Conservation (phyloP, 2,888 invertebrate genomes). For the Octodonta nipae region DNA sequence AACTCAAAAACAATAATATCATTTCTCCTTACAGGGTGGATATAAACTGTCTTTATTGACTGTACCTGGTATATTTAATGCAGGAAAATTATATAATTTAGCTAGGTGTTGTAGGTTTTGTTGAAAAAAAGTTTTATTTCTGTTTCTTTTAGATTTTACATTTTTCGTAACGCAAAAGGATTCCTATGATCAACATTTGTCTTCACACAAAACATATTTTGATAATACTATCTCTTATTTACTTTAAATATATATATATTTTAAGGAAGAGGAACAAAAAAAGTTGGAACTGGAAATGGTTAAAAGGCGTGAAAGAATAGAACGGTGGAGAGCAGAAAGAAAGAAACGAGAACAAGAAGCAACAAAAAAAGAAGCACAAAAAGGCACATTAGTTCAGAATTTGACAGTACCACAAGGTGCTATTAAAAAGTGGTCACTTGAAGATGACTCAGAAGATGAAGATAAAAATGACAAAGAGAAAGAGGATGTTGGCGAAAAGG, state of each 20-base stretch:
- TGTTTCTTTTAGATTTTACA: too few relatives aligned
- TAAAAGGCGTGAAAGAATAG: conserved; percentile 85
- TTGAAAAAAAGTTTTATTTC: too few relatives aligned
- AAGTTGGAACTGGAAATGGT: conserved; percentile 90
- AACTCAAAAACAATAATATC: too few relatives aligned
- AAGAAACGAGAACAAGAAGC: conserved; percentile 76
- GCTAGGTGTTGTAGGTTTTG: too few relatives aligned
- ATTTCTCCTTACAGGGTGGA: too few relatives aligned
- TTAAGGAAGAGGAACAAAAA: conserved; percentile 75
- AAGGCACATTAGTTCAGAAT: conserved; percentile 42
- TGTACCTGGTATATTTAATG: too few relatives aligned
- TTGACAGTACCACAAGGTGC: conserved; percentile 34
- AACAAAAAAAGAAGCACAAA: conserved; percentile 60
- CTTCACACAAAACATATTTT: background rate
- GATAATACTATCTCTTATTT: background rate
- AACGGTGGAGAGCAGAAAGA: conserved; percentile 88
- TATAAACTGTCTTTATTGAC: too few relatives aligned
- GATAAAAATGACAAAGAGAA: conserved; percentile 35
- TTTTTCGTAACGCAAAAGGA: too few relatives aligned
- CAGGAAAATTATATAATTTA: too few relatives aligned
- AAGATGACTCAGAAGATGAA: conserved; percentile 92
- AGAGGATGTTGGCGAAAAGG: conserved; percentile 16
- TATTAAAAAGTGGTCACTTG: conserved; percentile 83
- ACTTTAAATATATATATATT: conserved; percentile 5
- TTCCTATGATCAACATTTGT: too few relatives aligned